phyloP scores from a whole-genome alignment of 1,140 invertebrate genomes.

The Drosophila equinoxialis region DNA sequence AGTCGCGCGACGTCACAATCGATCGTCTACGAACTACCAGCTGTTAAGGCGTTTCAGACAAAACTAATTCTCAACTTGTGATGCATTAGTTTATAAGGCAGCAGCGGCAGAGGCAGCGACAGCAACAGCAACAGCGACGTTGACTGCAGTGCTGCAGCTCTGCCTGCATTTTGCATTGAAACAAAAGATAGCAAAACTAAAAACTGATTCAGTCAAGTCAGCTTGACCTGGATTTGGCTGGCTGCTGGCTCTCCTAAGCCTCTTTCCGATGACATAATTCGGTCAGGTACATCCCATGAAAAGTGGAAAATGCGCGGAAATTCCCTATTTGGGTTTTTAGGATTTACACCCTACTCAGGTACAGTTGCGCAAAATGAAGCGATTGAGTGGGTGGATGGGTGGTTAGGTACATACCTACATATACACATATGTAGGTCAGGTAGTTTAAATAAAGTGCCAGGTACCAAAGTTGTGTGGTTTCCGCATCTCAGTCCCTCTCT shows the following conservation, averaged over 20 bases:
- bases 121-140: not conserved
- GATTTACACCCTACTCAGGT: slow-evolving; percentile 4
- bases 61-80: slow-evolving; percentile 79
- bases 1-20: slow-evolving; percentile 5
- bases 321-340: slow-evolving; percentile 3
- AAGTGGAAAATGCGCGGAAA: slow-evolving; percentile 4
- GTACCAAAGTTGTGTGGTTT: too few relatives aligned
- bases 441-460: too few relatives aligned
- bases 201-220: slow-evolving; percentile 25
- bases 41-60: slow-evolving; percentile 75
- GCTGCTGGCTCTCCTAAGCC: slow-evolving; percentile 17
- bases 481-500: too few relatives aligned
- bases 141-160: not conserved
- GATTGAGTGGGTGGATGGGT: not conserved
- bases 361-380: slow-evolving; percentile 43
- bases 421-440: too few relatives aligned
- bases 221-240: slow-evolving; percentile 39
- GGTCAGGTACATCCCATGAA: slow-evolving; percentile 8
- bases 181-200: slow-evolving; percentile 18
- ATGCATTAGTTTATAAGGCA: slow-evolving; percentile 76
- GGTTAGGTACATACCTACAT: too few relatives aligned
- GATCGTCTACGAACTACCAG: slow-evolving; percentile 41
- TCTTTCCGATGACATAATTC: slow-evolving; percentile 49
- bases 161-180: slow-evolving; percentile 16
- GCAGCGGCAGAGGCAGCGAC: slow-evolving; percentile 23